Conservation (phyloP, 2,888 invertebrate genomes). For the Drosophila antonietae region DNA sequence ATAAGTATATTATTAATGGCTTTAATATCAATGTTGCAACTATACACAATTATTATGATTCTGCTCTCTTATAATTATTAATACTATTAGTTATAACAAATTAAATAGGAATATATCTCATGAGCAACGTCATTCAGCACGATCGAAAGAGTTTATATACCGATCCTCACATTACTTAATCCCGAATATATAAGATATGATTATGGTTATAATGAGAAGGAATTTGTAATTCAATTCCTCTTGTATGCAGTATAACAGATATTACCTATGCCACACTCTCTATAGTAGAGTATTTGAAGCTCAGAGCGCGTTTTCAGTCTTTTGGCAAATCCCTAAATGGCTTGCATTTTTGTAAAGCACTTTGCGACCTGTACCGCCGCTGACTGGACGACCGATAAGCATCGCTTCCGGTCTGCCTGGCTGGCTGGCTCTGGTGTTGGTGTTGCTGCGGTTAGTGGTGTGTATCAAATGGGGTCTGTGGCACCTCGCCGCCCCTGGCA, state of each 20-base stretch:
- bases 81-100: background rate
- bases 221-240: background rate
- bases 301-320: constrained; percentile 32
- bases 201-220: background rate
- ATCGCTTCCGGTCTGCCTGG: constrained; percentile 72
- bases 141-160: background rate
- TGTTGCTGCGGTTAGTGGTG: constrained; percentile 76
- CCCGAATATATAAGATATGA: background rate
- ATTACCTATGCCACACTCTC: background rate
- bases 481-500: constrained; percentile 65
- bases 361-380: constrained; percentile 35
- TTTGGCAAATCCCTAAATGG: constrained; percentile 61
- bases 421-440: constrained; percentile 16
- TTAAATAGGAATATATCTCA: background rate
- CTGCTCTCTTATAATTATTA: too few relatives aligned
- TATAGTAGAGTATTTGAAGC: constrained; percentile 22
- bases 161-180: background rate
- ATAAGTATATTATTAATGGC: too few relatives aligned
- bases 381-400: constrained; percentile 64
- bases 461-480: constrained; percentile 82
- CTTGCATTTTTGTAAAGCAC: constrained; percentile 46
- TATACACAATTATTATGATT: too few relatives aligned
- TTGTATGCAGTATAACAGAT: background rate
- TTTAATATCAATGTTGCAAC: too few relatives aligned
- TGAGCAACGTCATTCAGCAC: background rate